Evolutionary conservation across 1,140 invertebrate genomes (phyloP), one percentile per base, ranked within the genome.

Genomic region (Halictus rubicundus): DNA sequence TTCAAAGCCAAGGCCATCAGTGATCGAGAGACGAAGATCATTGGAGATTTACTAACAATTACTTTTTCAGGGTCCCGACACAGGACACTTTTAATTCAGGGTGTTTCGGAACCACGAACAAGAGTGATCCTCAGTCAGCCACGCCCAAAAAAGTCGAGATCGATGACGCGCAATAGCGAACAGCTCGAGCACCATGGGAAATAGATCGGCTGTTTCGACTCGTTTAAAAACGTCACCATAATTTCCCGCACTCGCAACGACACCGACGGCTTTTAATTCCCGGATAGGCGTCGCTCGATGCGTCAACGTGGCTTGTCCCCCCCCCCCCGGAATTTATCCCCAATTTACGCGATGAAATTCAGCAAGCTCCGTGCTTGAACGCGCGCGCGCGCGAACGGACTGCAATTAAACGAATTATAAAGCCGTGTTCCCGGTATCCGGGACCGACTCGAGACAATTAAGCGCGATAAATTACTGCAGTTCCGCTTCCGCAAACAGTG

Each of bases 331-430:
- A 21, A 42, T 64, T 32, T n/a, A 32, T 49, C n/a, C 9, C 7
- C n/a, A 46, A 65, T 72, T 64, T 8, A 16, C 37, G 12, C 68
- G 60, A 64, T 7, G 57, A 78, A 71, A 78, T 23, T 27, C 54
- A 27, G 63, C 6, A 49, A 21, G 25, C 42, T 1, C 32, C 42
- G 42, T 1, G 9, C 42, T 3, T 2, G 10, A 46, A 46, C 42
- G 42, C 10, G 1, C 39, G 39, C 2, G 8, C 27, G 27, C 8
- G 19, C 60, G 68, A 63, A 42, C 68, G 7, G 72, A 46, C 46
- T 57, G 46, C 76, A 39, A 78, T 78, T 78, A 78, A 78, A 72
- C 60, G 69, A 65, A 78, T 78, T 78, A 78, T 72, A 72, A 71
- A 65, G 68, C 60, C 27, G 27, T 39, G 63, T 72, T 32, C 60